Percentiles rank a stretch among this genome's conserved stretches.
Conservation (phyloP, 1,140 invertebrate species). For the Drosophila ohnishii region DNA sequence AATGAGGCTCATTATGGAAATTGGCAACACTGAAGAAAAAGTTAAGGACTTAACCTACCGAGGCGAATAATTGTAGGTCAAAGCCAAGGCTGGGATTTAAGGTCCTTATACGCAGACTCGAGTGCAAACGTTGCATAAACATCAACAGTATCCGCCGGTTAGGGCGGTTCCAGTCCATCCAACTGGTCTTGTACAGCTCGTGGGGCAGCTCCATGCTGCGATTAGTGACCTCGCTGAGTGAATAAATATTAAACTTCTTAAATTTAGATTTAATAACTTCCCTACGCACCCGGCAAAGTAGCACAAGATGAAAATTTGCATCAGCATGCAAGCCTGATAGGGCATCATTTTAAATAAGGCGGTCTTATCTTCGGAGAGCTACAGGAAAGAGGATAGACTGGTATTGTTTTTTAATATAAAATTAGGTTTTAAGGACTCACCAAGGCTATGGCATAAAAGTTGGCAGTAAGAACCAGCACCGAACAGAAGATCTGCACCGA, state of each 20-base stretch:
- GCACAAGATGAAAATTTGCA: constrained; percentile 72
- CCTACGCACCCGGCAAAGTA: constrained; percentile 64
- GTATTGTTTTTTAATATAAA: not conserved
- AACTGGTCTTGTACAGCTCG: constrained; percentile 63
- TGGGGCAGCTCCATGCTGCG: constrained; percentile 52
- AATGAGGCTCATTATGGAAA: constrained; percentile 63
- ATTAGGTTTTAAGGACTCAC: constrained; percentile 26
- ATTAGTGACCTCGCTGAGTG: constrained; percentile 54
- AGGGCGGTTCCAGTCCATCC: constrained; percentile 51
- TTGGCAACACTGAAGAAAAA: constrained; percentile 43
- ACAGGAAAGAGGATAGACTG: not conserved
- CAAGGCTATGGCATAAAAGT: constrained; percentile 73
- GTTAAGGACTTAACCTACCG: constrained; percentile 35
- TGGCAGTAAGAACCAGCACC: constrained; percentile 69
- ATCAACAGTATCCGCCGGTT: constrained; percentile 60
- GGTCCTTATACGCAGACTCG: constrained; percentile 61
- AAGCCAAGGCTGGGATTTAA: constrained; percentile 63
- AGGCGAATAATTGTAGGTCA: constrained; percentile 55
- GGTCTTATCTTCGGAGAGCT: constrained; percentile 59
- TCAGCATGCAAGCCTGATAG: constrained; percentile 70
- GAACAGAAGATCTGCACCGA: constrained; percentile 71
- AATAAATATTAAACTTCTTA: not conserved
- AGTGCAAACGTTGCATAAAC: constrained; percentile 65
- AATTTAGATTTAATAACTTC: not conserved
- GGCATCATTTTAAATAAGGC: constrained; percentile 50